These are phyloP conservation scores for Peromyscus polionotus DNA, from an alignment of 2,113 vertebrate genomes.

Conservation along the genomic window DNA sequence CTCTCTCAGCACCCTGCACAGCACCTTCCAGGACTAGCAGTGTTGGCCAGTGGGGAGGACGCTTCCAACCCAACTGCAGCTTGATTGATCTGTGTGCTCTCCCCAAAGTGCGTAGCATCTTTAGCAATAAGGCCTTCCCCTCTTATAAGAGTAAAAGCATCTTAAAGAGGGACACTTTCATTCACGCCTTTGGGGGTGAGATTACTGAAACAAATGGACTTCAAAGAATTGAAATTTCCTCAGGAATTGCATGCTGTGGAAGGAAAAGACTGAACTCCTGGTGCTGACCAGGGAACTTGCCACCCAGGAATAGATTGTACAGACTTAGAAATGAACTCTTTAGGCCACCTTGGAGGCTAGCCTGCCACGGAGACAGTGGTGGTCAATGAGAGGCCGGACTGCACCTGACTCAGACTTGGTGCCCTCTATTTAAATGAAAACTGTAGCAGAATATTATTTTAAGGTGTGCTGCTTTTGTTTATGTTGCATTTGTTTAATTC, in stretches of 20 bases:
- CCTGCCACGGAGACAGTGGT: background rate
- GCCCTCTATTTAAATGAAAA: background rate
- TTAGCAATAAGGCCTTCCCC: too few relatives aligned
- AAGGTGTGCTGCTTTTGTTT: too few relatives aligned
- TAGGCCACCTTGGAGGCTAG: background rate
- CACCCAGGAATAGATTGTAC: background rate
- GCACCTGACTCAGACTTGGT: background rate
- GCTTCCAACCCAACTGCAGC: background rate
- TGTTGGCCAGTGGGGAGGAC: background rate
- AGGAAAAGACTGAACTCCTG: background rate
- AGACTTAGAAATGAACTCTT: background rate
- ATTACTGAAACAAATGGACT: background rate
- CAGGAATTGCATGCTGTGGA: background rate
- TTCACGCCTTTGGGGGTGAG: background rate
- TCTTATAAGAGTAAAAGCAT: background rate
- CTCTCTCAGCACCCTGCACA: background rate
- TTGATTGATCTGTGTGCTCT: background rate
- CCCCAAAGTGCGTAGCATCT: background rate
- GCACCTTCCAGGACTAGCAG: background rate
- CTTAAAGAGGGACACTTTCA: background rate
- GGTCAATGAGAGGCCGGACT: background rate
- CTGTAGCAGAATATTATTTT: too few relatives aligned
- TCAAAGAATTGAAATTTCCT: background rate
- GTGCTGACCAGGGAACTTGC: background rate
- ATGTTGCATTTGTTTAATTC: too few relatives aligned